These are phyloP conservation scores for Mimumesa dahlbomi DNA, from an alignment of 2,888 invertebrate species.

Conservation along the genomic window DNA sequence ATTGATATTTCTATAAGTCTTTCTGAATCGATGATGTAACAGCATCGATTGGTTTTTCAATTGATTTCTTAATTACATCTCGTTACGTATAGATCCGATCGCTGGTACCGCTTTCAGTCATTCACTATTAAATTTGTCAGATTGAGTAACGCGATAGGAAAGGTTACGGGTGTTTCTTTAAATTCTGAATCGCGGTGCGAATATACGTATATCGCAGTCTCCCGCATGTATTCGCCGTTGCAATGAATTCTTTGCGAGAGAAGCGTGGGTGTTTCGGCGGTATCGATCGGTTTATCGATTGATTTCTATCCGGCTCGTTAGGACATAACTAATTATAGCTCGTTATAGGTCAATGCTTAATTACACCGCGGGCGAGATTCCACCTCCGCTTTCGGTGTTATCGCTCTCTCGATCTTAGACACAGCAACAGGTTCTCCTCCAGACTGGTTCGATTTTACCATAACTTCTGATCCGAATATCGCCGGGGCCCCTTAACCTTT, in stretches of 20 bases:
- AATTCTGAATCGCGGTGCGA: not conserved
- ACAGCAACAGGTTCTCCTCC: conserved; percentile 65
- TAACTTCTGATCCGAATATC: conserved; percentile 60
- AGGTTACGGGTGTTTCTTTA: not conserved
- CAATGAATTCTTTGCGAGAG: conserved; percentile 13
- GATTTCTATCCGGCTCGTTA: conserved; percentile 73
- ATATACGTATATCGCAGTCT: not conserved
- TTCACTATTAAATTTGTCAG: too few species aligned
- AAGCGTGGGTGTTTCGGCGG: conserved; percentile 51
- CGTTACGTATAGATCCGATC: too few species aligned
- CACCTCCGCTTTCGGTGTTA: conserved; percentile 70
- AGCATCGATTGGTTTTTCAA: too few species aligned
- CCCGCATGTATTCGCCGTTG: not conserved
- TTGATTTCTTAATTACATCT: too few species aligned
- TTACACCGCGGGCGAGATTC: conserved; percentile 72
- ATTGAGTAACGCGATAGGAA: too few species aligned
- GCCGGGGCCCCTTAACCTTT: conserved; percentile 47
- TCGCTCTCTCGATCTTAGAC: conserved; percentile 71
- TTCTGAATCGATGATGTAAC: too few species aligned
- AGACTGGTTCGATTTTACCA: conserved; percentile 63
- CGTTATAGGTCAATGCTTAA: conserved; percentile 78
- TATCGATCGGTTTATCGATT: conserved; percentile 70
- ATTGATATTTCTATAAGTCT: too few species aligned
- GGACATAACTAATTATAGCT: conserved; percentile 77
- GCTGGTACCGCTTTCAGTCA: too few species aligned